Conservation (phyloP, 1,140 invertebrate species). For the Steinernema khuongi region DNA sequence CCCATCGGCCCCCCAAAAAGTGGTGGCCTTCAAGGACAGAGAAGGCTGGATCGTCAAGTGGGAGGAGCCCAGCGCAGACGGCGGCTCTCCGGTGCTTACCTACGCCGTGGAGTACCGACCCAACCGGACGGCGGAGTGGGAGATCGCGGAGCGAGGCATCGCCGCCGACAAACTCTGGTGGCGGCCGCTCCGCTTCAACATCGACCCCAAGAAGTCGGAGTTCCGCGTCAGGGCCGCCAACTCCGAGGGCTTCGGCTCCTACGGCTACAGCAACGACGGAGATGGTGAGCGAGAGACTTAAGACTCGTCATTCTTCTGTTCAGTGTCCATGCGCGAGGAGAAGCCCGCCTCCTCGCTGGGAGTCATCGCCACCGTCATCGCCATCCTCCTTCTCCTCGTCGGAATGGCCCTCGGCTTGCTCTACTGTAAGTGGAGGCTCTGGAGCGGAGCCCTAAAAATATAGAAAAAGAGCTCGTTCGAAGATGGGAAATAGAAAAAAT, state of each 20-base stretch:
- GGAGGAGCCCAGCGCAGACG: constrained; percentile 48
- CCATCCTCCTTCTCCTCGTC: constrained; percentile 6
- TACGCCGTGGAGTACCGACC: constrained; percentile 56
- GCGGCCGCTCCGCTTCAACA: constrained; percentile 30
- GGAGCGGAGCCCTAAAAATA: no score
- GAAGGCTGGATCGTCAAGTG: constrained; percentile 54
- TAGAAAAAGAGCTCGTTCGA: no score
- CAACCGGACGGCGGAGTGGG: constrained; percentile 53
- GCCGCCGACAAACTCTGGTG: constrained; percentile 41
- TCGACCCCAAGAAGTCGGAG: constrained; percentile 36
- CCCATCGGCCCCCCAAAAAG: constrained; percentile 46
- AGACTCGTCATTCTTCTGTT: neutral
- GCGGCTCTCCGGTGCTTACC: constrained; percentile 46
- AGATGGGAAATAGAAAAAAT: no score
- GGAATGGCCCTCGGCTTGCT: neutral
- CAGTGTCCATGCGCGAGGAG: constrained; percentile 20
- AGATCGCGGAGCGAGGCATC: constrained; percentile 55
- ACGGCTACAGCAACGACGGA: constrained; percentile 42
- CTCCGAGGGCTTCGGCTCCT: constrained; percentile 54
- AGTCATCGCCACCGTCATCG: constrained; percentile 15
- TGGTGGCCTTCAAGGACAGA: constrained; percentile 43
- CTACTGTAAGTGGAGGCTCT: neutral
- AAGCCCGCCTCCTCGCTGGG: constrained; percentile 12
- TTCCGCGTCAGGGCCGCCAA: constrained; percentile 56
- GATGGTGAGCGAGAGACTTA: neutral